Evolutionary conservation across 2,113 vertebrate species (phyloP).

Genomic region (Brachypodius melanocephalos): DNA sequence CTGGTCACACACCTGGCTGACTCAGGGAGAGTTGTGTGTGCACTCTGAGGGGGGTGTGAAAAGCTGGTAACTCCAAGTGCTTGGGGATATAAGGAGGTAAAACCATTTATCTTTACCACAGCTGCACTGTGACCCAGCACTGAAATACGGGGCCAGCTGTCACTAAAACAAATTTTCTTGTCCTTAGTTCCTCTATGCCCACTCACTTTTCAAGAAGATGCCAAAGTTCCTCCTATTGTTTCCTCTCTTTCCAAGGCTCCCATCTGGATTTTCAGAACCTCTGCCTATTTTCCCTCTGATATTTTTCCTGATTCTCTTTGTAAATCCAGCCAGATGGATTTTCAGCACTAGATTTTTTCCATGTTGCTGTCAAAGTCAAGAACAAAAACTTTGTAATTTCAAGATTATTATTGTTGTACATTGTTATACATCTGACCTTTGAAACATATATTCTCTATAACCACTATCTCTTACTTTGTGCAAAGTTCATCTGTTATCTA

Average conservation of each 20-base stretch:
- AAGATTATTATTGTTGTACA: background rate
- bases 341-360: background rate
- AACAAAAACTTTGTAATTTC: slow-evolving; percentile 25
- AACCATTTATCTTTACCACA: background rate
- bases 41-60: background rate
- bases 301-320: background rate
- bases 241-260: background rate
- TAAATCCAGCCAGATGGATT: background rate
- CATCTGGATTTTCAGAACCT: background rate
- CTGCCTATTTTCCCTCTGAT: background rate
- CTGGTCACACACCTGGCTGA: background rate
- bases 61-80: background rate
- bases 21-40: background rate
- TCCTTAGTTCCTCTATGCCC: background rate
- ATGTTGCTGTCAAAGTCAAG: slow-evolving; percentile 21
- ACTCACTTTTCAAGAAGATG: background rate
- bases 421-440: slow-evolving; percentile 57
- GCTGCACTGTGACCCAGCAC: background rate
- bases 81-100: background rate
- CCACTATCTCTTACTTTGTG: slow-evolving; percentile 38
- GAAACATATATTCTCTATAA: slow-evolving; percentile 36
- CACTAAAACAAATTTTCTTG: background rate
- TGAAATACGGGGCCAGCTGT: background rate
- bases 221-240: background rate
- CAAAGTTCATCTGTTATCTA: slow-evolving; percentile 60